Evolutionary conservation across 2,797 vertebrate species (phyloP).

Genomic region (Synaphobranchus kaupii): DNA sequence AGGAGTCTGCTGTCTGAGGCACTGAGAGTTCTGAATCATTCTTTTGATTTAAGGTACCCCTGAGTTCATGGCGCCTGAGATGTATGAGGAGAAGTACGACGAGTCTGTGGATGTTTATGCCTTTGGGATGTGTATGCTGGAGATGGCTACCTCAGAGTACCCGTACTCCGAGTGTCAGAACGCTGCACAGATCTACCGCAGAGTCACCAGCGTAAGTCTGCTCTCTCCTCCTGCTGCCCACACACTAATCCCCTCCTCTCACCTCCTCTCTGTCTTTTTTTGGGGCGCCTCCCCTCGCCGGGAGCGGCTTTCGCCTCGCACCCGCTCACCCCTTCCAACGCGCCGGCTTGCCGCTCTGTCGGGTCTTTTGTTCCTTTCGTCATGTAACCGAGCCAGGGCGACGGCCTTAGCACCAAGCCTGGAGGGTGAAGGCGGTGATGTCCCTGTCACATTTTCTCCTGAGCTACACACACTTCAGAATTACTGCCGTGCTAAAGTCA

Average conservation of each 20-base stretch:
- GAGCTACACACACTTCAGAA: not conserved
- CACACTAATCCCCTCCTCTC: not conserved
- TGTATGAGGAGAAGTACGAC: constrained; percentile 99
- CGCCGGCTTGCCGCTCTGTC: not conserved
- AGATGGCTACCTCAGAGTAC: constrained; percentile 99
- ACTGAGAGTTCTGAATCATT: constrained; percentile 78
- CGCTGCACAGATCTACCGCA: constrained; percentile 96
- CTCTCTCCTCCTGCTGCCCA: not conserved
- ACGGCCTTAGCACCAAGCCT: not conserved
- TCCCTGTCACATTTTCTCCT: not conserved
- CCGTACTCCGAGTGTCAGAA: constrained; percentile 99
- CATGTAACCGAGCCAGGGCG: not conserved
- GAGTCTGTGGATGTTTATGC: constrained; percentile 98
- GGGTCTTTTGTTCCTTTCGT: not conserved
- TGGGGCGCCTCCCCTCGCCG: not conserved
- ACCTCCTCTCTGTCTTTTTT: not conserved
- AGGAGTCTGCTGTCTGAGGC: constrained; percentile 64
- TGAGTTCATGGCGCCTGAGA: constrained; percentile 98
- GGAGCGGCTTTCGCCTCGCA: not conserved
- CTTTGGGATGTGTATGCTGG: constrained; percentile 99
- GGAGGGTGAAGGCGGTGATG: not conserved
- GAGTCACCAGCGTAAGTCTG: constrained; percentile 87
- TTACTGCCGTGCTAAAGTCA: not conserved
- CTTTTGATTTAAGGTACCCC: constrained; percentile 92
- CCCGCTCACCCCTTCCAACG: not conserved